phyloP scores from a whole-genome alignment of 2,113 vertebrate species.

The Xenotilapia longispinis region DNA sequence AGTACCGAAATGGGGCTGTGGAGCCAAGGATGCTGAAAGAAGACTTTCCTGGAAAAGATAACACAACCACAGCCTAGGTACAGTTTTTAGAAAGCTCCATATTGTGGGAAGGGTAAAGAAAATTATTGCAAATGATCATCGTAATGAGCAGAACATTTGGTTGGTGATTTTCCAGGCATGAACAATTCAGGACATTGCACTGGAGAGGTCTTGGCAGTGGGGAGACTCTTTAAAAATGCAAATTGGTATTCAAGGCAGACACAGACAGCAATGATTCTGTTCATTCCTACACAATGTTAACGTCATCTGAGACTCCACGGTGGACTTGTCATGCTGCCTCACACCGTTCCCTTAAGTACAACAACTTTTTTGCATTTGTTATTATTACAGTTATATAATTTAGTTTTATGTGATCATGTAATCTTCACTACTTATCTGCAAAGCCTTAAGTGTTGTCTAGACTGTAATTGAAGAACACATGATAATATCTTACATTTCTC shows the following conservation, averaged over 20 bases:
- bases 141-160: slow-evolving; percentile 66
- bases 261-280: slow-evolving; percentile 50
- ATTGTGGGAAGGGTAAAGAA: slow-evolving; percentile 53
- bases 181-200: slow-evolving; percentile 61
- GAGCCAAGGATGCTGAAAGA: slow-evolving; percentile 20
- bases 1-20: slow-evolving; percentile 1
- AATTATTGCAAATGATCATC: slow-evolving; percentile 65
- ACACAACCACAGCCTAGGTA: not conserved
- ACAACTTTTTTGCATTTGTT: slow-evolving; percentile 19
- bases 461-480: slow-evolving; percentile 41
- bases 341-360: not conserved
- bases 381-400: slow-evolving; percentile 22
- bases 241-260: slow-evolving; percentile 71
- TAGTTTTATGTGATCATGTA: slow-evolving; percentile 2
- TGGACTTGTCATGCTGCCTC: slow-evolving; percentile 39
- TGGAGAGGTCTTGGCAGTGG: slow-evolving; percentile 59
- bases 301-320: slow-evolving; percentile 36
- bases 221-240: slow-evolving; percentile 69
- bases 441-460: slow-evolving; percentile 22
- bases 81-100: slow-evolving; percentile 35
- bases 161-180: slow-evolving; percentile 72
- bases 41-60: slow-evolving; percentile 22
- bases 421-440: slow-evolving; percentile 3
- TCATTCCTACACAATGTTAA: slow-evolving; percentile 58
- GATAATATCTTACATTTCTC: slow-evolving; percentile 49